Percentiles rank a stretch among this genome's conserved stretches.
Evolutionary conservation across 2,797 vertebrate species (phyloP).

Genomic region (Rhynchotus rufescens): DNA sequence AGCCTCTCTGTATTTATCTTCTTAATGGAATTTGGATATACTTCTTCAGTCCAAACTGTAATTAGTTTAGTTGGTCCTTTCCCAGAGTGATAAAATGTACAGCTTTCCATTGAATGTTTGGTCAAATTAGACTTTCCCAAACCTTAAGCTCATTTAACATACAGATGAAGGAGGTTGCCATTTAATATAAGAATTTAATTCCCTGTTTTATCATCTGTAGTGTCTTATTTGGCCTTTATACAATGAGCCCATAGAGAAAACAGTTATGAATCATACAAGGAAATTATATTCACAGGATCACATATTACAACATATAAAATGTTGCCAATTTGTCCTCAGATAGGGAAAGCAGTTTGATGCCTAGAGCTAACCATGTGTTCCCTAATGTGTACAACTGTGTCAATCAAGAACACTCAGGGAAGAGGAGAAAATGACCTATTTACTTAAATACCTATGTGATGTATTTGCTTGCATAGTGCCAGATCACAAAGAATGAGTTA

Average conservation of each 20-base stretch:
- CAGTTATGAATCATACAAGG: not conserved
- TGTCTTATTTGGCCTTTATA: not conserved
- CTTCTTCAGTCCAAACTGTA: not conserved
- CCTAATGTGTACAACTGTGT: not conserved
- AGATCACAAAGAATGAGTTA: fast-evolving
- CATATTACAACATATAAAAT: not conserved
- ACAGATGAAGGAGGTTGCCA: not conserved
- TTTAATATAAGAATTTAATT: not conserved
- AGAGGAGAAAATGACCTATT: not conserved
- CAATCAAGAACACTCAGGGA: not conserved
- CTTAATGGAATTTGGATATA: not conserved
- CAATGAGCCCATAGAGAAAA: not conserved
- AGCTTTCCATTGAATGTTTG: not conserved
- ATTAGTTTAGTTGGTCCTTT: not conserved
- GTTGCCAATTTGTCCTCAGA: not conserved
- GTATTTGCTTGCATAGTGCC: not conserved
- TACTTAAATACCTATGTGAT: not conserved
- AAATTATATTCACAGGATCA: not conserved
- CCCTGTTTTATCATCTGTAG: not conserved
- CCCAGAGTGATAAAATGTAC: not conserved
- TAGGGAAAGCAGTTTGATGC: not conserved
- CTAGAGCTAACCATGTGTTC: not conserved
- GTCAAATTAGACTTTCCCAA: not conserved
- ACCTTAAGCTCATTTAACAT: not conserved
- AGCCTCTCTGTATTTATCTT: not conserved